Conservation (phyloP, 1,140 invertebrate genomes). For the Drosophila mayri region DNA sequence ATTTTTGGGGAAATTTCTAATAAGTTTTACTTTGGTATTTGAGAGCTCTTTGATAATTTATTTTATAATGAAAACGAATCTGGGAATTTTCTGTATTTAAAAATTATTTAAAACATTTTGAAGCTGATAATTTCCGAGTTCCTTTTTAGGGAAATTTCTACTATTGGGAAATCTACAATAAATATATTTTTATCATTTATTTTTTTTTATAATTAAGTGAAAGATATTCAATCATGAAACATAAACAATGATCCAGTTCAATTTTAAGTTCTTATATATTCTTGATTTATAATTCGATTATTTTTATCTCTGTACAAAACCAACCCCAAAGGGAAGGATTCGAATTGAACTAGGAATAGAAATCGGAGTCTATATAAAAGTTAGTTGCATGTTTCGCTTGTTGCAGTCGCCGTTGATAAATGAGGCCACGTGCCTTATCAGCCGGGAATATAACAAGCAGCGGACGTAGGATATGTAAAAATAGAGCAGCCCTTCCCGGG, state of each 20-base stretch:
- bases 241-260: neutral
- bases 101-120: too few species aligned
- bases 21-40: neutral
- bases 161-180: neutral
- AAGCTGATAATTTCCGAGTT: too few species aligned
- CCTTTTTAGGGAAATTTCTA: neutral
- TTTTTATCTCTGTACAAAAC: constrained; percentile 16
- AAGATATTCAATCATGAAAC: neutral
- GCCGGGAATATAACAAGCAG: constrained; percentile 65
- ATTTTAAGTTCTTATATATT: neutral
- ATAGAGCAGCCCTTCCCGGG: constrained; percentile 41
- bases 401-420: constrained; percentile 74
- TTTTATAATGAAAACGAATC: neutral
- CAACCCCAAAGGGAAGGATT: constrained; percentile 36
- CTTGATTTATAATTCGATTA: neutral
- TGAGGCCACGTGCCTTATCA: constrained; percentile 82
- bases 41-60: neutral
- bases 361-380: constrained; percentile 35
- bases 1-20: neutral
- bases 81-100: neutral
- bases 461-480: constrained; percentile 57
- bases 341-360: constrained; percentile 43
- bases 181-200: neutral
- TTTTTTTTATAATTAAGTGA: neutral
- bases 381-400: constrained; percentile 70